Evolutionary conservation across 2,797 vertebrate species (phyloP).

Genomic region (Corythornis leucogaster): DNA sequence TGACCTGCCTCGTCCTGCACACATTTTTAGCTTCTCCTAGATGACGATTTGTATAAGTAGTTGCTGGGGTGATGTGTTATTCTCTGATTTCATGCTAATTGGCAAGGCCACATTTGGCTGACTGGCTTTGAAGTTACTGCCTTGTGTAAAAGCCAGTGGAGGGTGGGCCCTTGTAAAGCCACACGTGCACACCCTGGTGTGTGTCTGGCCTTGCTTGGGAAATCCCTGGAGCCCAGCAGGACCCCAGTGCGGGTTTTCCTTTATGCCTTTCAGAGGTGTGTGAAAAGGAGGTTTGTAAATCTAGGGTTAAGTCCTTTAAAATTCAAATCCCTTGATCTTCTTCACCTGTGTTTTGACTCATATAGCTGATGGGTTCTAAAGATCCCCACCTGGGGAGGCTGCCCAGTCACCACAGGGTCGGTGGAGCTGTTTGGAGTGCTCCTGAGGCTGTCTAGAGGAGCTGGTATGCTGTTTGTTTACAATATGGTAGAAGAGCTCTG

Average conservation of each 20-base stretch:
- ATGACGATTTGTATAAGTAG: conserved; percentile 18
- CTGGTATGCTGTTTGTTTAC: not conserved
- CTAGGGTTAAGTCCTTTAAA: not conserved
- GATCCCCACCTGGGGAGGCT: not conserved
- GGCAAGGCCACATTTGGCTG: not conserved
- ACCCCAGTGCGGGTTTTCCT: not conserved
- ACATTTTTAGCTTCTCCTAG: not conserved
- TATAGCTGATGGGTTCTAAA: not conserved
- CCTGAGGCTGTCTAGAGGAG: not conserved
- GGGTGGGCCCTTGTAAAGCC: not conserved
- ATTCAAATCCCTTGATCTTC: not conserved
- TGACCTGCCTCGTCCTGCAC: not conserved
- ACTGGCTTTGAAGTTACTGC: conserved; percentile 5
- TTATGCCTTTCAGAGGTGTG: not conserved
- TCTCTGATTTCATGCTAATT: conserved; percentile 50
- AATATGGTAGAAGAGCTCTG: accelerated
- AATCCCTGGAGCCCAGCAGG: not conserved
- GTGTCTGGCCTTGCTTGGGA: accelerated
- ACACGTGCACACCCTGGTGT: not conserved
- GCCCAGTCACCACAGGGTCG: no score
- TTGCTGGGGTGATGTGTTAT: not conserved
- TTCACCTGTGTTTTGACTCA: not conserved
- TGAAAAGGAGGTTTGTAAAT: not conserved
- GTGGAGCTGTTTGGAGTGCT: not conserved
- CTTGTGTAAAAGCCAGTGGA: not conserved